phyloP scores from a whole-genome alignment of 2,888 invertebrate species.

The Nemotelus pantherinus region DNA sequence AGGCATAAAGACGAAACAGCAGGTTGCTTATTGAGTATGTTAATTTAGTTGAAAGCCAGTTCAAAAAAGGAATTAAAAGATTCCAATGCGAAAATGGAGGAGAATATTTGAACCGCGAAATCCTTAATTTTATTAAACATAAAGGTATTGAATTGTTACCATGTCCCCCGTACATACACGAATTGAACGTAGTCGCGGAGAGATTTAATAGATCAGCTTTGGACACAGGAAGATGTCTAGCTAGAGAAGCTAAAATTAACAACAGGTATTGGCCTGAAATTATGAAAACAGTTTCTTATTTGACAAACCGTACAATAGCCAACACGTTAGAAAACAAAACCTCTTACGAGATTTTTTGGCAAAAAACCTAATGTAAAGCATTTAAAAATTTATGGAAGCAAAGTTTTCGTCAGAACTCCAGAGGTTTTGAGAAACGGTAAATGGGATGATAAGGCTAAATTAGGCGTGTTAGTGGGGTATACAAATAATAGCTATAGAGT shows the following conservation, averaged over 20 bases:
- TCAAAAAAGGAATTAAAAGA: no score
- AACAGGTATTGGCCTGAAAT: slow-evolving; percentile 47
- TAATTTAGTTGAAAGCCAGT: no score
- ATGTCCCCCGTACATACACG: no score
- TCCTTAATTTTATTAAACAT: no score
- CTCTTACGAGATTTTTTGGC: slow-evolving; percentile 35
- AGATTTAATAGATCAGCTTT: no score
- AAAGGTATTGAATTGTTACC: no score
- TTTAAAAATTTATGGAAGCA: slow-evolving; percentile 41
- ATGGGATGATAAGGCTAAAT: slow-evolving; percentile 40
- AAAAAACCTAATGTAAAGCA: slow-evolving; percentile 48
- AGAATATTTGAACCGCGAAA: no score
- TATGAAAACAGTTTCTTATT: slow-evolving; percentile 42
- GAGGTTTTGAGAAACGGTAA: slow-evolving; percentile 26
- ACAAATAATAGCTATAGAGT: no score
- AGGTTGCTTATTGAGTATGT: no score
- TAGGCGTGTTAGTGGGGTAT: slow-evolving; percentile 40
- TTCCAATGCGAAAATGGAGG: no score
- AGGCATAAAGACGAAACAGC: no score
- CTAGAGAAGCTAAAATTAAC: slow-evolving; percentile 51
- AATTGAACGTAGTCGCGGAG: no score
- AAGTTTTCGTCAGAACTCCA: slow-evolving; percentile 39
- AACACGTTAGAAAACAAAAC: slow-evolving; percentile 44
- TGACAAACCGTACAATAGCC: slow-evolving; percentile 45
- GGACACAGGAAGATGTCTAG: slow-evolving; percentile 51